Evolutionary conservation across 1,140 invertebrate species (phyloP), one percentile per base, ranked within the genome.

Genomic region (Chlorops oryzae): DNA sequence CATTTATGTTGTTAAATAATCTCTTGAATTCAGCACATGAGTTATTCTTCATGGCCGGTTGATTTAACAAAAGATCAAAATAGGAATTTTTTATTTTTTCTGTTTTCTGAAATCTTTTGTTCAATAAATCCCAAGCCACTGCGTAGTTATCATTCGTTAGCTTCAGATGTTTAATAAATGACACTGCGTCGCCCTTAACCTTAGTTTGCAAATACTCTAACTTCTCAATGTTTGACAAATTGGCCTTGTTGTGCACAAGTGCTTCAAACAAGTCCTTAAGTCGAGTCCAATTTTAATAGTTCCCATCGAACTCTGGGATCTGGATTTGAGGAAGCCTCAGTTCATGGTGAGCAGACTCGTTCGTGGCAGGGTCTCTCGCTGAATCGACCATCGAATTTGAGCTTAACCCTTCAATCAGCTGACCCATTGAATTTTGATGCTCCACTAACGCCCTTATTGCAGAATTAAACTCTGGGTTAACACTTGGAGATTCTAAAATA

Each of bases 261-360:
- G 24, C 24, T 17, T 25, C 23, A n/a, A 44, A 44, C 42, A 44
- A 15, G 28, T 44, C 42, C 18, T 24, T 23, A 27, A 44, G 20
- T 7, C 24, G 42, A 13, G 28, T 35, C 34, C 34, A 35, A 13
- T 35, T 17, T 13, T 35, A 13, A 35, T 35, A 35, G 9, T 17
- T 17, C 5, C n/a, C 42, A 44, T 44, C 23, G 18, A 44, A 44
- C 24, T 44, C 42, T 27, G 42, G 42, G 20, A 27, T 24, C 18
- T 27, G 23, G 6, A 27, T 44, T 2, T 24, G 42, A 25, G 24
- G 42, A 27, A 44, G 24, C 18, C 42, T 6, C 6, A 39, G 18
- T 39, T 39, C 13, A 20, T 39, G 37, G 5, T 21, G n/a, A n/a
- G n/a, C n/a, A n/a, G n/a, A n/a, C n/a, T n/a, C n/a, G n/a, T n/a